phyloP scores from a whole-genome alignment of 1,140 invertebrate genomes.

The Anoplophora glabripennis region DNA sequence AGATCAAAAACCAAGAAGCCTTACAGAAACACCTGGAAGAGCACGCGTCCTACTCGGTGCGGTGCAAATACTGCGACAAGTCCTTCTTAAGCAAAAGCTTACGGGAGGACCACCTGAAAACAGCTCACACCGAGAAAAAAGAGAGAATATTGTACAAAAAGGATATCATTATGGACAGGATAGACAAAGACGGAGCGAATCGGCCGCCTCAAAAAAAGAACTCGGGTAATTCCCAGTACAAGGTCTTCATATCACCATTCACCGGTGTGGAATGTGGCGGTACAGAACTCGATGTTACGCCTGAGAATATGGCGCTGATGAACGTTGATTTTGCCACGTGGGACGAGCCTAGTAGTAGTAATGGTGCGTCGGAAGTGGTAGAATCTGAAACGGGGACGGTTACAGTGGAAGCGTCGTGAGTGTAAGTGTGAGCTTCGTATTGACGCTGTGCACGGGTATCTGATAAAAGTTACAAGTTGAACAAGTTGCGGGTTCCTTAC shows the following conservation, averaged over 20 bases:
- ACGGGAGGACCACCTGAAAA: constrained; percentile 1
- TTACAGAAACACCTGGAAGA: constrained; percentile 6
- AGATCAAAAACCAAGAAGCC: background rate
- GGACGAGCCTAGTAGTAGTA: too few species aligned
- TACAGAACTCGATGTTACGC: constrained; percentile 1
- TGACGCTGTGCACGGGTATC: too few species aligned
- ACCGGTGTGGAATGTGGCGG: background rate
- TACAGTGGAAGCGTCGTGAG: too few species aligned
- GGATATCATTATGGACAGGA: background rate
- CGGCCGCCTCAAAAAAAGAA: background rate
- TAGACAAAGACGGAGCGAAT: background rate
- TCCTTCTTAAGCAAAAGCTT: background rate
- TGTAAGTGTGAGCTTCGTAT: too few species aligned
- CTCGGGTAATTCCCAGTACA: background rate
- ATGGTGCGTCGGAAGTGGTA: too few species aligned
- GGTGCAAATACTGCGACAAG: constrained; percentile 13
- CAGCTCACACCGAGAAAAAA: background rate
- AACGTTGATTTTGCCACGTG: background rate
- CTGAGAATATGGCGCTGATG: background rate
- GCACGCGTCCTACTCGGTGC: constrained; percentile 6
- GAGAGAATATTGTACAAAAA: background rate
- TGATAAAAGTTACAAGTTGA: too few species aligned
- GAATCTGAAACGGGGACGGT: too few species aligned
- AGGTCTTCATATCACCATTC: background rate
- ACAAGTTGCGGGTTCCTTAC: too few species aligned